Evolutionary conservation across 1,140 invertebrate species (phyloP).

Genomic region (Berghia stephanieae): DNA sequence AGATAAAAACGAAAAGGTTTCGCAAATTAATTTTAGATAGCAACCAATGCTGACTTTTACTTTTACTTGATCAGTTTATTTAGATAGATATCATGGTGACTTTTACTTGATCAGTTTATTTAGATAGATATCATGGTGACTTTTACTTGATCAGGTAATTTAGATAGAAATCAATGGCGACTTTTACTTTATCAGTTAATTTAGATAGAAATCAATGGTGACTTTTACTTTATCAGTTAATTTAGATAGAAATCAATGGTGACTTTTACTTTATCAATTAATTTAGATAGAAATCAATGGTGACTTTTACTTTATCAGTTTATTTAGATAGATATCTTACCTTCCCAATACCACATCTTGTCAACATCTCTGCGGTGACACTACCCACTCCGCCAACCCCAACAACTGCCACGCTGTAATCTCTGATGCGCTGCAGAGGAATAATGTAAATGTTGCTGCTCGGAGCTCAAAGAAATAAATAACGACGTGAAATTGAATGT

Average conservation of each 20-base stretch:
- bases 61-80: background rate
- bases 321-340: conserved; percentile 66
- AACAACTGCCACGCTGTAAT: conserved; percentile 90
- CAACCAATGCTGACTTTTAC: too few relatives aligned
- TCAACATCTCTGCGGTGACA: conserved; percentile 99
- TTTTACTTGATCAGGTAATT: too few relatives aligned
- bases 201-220: too few relatives aligned
- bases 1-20: too few relatives aligned
- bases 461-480: background rate
- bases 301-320: background rate
- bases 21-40: too few relatives aligned
- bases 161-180: too few relatives aligned
- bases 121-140: too few relatives aligned
- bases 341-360: conserved; percentile 97
- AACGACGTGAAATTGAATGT: background rate
- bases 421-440: conserved; percentile 79
- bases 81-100: background rate
- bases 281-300: background rate
- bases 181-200: too few relatives aligned
- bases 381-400: conserved; percentile 99
- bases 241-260: too few relatives aligned
- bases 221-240: too few relatives aligned
- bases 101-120: too few relatives aligned
- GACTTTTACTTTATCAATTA: too few relatives aligned
- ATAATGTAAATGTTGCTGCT: background rate